Base-by-base conservation (phyloP, 92 coral and sea anemone genomes). In the Isaurus tuberculatus region DNA sequence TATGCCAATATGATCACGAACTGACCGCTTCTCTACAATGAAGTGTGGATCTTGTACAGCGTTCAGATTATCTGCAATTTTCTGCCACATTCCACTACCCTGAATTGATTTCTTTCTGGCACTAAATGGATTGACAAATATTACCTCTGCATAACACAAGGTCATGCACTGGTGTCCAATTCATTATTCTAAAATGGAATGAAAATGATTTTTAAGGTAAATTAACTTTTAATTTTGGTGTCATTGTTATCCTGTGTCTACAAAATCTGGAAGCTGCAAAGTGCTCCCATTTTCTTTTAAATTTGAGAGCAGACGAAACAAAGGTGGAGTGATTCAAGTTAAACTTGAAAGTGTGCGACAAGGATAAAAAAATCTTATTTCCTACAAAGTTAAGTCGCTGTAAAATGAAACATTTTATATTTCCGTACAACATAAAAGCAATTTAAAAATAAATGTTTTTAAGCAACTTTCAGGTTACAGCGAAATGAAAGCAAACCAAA, bases 41-140 rank as follows among this genome's bases (percentile, higher is more conserved):
- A 86, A 86, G 29, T 16, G 53, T 30, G 89, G 81, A 46, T 65
- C 67, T 72, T 80, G 25, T 7, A 81, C 70, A 7, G 82, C 65
- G 65, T 80, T 87, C n/a, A 87, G 86, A 20, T 80, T 81, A 20
- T 85, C 83, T 8, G 78, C 86, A 26, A 72, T 71, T 32, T 80
- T 42, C 64, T 87, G 86, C 86, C 83, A 87, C 58, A 71, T 37
- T 23, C 81, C 86, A 87, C 83, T 87, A 9, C 83, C 79, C 70
- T 81, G 90, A 16, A 65, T 16, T 14, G 86, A 87, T 40, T 73
- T 87, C 49, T 81, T 81, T 46, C 75, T 73, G 25, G 90, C 83
- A 23, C 77, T 64, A 73, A 42, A 81, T 8, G 83, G 87, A 70
- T 81, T 87, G 14, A 73, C 83, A 81, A 73, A 81, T 1, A 87